These are phyloP conservation scores for Aplysia californica DNA, from an alignment of 1,140 invertebrate genomes.

Conservation along the genomic window DNA sequence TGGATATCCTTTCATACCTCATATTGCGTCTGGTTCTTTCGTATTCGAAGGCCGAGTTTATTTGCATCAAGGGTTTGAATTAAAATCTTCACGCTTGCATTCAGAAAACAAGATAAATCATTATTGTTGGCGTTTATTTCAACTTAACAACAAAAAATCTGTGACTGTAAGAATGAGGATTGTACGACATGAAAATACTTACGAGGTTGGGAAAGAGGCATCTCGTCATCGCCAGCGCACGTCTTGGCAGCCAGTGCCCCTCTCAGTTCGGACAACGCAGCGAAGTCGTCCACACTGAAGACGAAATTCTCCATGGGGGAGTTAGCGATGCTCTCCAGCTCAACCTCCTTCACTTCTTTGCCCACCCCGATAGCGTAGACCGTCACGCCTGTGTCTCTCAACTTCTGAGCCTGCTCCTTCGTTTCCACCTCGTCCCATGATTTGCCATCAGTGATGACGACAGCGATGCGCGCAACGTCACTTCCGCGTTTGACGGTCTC, in stretches of 20 bases:
- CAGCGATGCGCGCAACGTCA: constrained; percentile 44
- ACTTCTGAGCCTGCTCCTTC: constrained; percentile 33
- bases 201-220: not conserved
- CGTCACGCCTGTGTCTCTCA: constrained; percentile 45
- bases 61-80: no score
- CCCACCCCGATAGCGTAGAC: constrained; percentile 61
- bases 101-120: no score
- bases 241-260: constrained; percentile 29
- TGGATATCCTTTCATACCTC: no score
- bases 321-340: constrained; percentile 51
- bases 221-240: constrained; percentile 12
- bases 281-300: constrained; percentile 46
- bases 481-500: constrained; percentile 21
- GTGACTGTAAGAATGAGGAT: no score
- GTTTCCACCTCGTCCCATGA: constrained; percentile 47
- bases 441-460: constrained; percentile 57
- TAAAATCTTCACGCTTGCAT: no score
- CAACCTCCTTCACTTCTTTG: constrained; percentile 34
- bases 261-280: constrained; percentile 38
- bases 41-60: no score
- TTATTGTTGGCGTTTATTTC: no score
- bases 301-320: constrained; percentile 44
- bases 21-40: no score
- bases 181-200: no score
- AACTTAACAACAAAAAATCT: no score